Conservation (phyloP, 1,140 invertebrate species). For the Aphidius ervi region DNA sequence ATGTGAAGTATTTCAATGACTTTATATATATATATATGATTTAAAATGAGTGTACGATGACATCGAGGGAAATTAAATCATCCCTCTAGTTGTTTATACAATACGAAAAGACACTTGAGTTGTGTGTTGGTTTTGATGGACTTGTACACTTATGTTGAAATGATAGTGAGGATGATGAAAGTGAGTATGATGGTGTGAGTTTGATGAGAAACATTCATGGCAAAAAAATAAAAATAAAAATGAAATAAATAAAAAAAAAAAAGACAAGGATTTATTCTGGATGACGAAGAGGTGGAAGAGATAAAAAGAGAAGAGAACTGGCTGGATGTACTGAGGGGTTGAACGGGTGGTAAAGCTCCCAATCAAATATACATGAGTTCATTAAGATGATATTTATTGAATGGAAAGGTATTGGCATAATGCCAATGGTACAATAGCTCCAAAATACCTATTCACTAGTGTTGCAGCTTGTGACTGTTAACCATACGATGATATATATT, state of each 20-base stretch:
- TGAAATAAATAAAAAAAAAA: slow-evolving; percentile 8
- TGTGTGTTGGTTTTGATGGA: too few relatives aligned
- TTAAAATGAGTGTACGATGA: slow-evolving; percentile 22
- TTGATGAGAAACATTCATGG: too few relatives aligned
- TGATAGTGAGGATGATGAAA: slow-evolving; percentile 1
- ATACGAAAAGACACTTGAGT: slow-evolving; percentile 9
- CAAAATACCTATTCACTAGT: slow-evolving; percentile 36
- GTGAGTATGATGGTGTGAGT: neutral
- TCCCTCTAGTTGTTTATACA: slow-evolving; percentile 8
- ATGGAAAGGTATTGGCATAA: slow-evolving; percentile 39
- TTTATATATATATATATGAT: slow-evolving; percentile 8
- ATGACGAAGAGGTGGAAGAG: slow-evolving; percentile 8
- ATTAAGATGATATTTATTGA: slow-evolving; percentile 45
- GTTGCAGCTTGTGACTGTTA: neutral
- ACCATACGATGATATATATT: too few relatives aligned
- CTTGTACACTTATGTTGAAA: neutral
- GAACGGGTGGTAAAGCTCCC: slow-evolving; percentile 27
- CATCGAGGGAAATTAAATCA: slow-evolving; percentile 25
- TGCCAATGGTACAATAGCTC: slow-evolving; percentile 37
- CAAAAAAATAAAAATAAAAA: neutral
- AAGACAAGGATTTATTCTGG: neutral
- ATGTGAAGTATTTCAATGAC: slow-evolving; percentile 11
- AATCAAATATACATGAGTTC: slow-evolving; percentile 45
- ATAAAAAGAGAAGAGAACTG: slow-evolving; percentile 19
- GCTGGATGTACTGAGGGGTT: slow-evolving; percentile 17